Percentiles rank a stretch among this genome's conserved stretches.
Evolutionary conservation across 1,140 invertebrate genomes (phyloP).

Genomic region (Drosophila varians): DNA sequence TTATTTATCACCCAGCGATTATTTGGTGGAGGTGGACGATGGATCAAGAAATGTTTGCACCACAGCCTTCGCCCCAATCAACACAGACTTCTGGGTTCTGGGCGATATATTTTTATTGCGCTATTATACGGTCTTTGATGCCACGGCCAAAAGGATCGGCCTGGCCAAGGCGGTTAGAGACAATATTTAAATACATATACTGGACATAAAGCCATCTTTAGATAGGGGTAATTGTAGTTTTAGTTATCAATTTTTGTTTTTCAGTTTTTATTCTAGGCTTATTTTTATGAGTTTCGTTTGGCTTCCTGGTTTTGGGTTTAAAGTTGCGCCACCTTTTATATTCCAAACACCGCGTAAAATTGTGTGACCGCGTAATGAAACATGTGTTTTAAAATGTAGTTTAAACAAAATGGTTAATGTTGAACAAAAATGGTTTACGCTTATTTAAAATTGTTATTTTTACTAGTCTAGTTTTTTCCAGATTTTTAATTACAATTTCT

Average conservation of each 20-base stretch:
- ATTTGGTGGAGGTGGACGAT: conserved; percentile 16
- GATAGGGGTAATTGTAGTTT: neutral
- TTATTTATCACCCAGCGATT: conserved; percentile 27
- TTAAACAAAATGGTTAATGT: no score
- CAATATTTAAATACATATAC: neutral
- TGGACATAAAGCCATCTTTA: neutral
- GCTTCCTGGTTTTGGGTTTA: neutral
- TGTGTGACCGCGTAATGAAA: neutral
- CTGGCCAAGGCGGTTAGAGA: conserved; percentile 28
- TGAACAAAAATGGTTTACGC: no score
- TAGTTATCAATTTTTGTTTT: neutral
- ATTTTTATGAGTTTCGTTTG: no score
- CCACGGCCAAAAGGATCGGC: conserved; percentile 29
- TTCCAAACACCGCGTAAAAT: neutral
- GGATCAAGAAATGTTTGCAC: conserved; percentile 5
- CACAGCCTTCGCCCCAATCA: conserved; percentile 28
- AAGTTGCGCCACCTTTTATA: neutral
- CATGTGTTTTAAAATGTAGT: neutral
- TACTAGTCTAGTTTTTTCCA: neutral
- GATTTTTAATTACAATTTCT: neutral
- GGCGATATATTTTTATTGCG: conserved; percentile 49
- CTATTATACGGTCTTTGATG: conserved; percentile 58
- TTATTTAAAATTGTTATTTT: neutral
- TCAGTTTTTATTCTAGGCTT: neutral
- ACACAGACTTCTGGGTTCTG: conserved; percentile 46